Conservation (phyloP, 2,888 invertebrate genomes). For the Leptarthrus brevirostris region DNA sequence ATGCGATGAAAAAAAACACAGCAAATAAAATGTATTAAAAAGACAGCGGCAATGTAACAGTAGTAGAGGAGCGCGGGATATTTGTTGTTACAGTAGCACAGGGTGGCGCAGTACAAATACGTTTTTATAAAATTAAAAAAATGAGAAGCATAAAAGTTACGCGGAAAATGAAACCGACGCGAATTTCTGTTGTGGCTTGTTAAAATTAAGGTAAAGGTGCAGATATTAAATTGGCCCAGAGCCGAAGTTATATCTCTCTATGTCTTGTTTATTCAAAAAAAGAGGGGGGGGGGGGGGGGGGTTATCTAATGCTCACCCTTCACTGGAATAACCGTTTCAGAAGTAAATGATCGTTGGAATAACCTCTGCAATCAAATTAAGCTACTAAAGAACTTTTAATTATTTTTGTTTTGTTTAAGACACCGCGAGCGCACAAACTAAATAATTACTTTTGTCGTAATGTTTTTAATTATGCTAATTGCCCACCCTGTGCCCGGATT, state of each 20-base stretch:
- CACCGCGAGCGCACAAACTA: background rate
- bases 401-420: slow-evolving; percentile 33
- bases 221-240: background rate
- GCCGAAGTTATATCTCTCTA: background rate
- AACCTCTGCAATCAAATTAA: slow-evolving; percentile 34
- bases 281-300: background rate
- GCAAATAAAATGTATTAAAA: slow-evolving; percentile 36
- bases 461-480: slow-evolving; percentile 22
- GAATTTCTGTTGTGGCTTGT: slow-evolving; percentile 28
- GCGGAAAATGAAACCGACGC: background rate
- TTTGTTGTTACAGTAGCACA: background rate
- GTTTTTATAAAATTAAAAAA: slow-evolving; percentile 19
- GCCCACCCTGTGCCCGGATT: slow-evolving; percentile 2
- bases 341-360: slow-evolving; percentile 16
- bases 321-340: slow-evolving; percentile 3
- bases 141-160: slow-evolving; percentile 15
- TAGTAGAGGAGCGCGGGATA: background rate
- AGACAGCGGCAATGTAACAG: background rate
- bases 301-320: background rate
- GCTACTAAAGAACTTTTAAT: slow-evolving; percentile 42
- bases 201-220: slow-evolving; percentile 26
- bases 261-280: too few relatives aligned
- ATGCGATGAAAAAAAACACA: slow-evolving; percentile 15
- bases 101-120: background rate
- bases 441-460: slow-evolving; percentile 28